Percentiles rank a stretch among this genome's conserved stretches.
Evolutionary conservation across 1,140 invertebrate species (phyloP).

Genomic region (Hermetia illucens): DNA sequence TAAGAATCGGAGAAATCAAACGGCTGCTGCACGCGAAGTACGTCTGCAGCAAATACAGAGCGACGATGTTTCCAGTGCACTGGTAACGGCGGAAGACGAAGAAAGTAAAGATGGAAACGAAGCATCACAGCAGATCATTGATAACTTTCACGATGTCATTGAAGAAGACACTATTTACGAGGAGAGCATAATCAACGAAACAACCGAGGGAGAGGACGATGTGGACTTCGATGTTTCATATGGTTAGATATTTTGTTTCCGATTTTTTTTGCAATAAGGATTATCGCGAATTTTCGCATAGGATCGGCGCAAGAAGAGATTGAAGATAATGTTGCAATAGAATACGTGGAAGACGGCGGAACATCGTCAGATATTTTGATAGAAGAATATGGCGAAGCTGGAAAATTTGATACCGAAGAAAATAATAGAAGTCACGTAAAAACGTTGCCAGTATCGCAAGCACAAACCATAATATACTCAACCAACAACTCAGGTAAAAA

Average conservation of each 20-base stretch:
- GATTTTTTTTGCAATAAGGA: slow-evolving; percentile 4
- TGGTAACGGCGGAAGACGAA: slow-evolving; percentile 8
- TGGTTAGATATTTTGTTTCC: slow-evolving; percentile 1
- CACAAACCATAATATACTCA: too few species aligned
- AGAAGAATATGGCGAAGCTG: too few species aligned
- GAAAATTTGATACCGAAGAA: too few species aligned
- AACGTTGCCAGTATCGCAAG: too few species aligned
- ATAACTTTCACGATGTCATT: slow-evolving; percentile 18
- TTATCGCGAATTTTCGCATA: slow-evolving; percentile 1
- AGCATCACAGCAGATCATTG: too few species aligned
- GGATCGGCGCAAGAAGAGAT: slow-evolving; percentile 10
- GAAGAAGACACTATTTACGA: slow-evolving; percentile 12
- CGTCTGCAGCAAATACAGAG: slow-evolving; percentile 2
- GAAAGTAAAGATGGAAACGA: too few species aligned
- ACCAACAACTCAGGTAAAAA: too few species aligned
- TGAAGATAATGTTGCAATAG: slow-evolving; percentile 23
- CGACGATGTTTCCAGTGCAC: slow-evolving; percentile 4
- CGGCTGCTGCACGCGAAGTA: slow-evolving; percentile 4
- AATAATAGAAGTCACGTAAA: too few species aligned
- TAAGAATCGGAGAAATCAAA: slow-evolving; percentile 16
- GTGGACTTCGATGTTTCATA: slow-evolving; percentile 1
- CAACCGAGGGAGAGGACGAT: background rate
- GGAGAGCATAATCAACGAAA: slow-evolving; percentile 5
- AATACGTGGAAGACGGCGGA: slow-evolving; percentile 23
- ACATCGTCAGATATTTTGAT: too few species aligned